Conservation (phyloP, 2,888 invertebrate genomes). For the Parthenolecanium corni region DNA sequence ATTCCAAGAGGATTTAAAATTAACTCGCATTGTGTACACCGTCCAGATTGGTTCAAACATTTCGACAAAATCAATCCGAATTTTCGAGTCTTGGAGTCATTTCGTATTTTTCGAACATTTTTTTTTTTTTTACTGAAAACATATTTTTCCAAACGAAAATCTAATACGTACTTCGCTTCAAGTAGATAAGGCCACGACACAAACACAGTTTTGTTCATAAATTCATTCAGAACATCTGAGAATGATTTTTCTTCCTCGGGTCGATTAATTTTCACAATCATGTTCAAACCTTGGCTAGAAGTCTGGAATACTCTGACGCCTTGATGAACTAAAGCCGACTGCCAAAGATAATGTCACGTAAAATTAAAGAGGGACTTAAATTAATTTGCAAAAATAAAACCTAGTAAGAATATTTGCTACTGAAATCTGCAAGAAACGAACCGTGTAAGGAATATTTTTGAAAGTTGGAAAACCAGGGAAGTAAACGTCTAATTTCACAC, state of each 20-base stretch:
- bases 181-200: conserved; percentile 87
- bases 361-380: conserved; percentile 31
- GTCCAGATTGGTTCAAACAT: too few relatives aligned
- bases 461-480: conserved; percentile 90
- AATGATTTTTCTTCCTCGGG: conserved; percentile 31
- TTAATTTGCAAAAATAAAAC: background rate
- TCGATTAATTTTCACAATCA: conserved; percentile 58
- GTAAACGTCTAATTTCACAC: conserved; percentile 54
- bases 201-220: conserved; percentile 62
- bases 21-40: too few relatives aligned
- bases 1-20: too few relatives aligned
- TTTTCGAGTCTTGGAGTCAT: too few relatives aligned
- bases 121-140: too few relatives aligned
- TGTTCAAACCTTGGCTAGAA: conserved; percentile 65
- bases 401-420: too few relatives aligned
- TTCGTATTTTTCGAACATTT: too few relatives aligned
- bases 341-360: too few relatives aligned
- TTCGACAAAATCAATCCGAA: too few relatives aligned
- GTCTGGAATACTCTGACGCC: conserved; percentile 83
- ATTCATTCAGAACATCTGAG: conserved; percentile 41
- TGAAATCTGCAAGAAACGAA: conserved; percentile 39
- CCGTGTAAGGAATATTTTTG: conserved; percentile 67
- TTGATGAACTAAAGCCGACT: conserved; percentile 53
- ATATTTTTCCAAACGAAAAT: too few relatives aligned
- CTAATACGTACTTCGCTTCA: conserved; percentile 56